phyloP scores from a whole-genome alignment of 2,888 invertebrate genomes.

The Troilus luridus region DNA sequence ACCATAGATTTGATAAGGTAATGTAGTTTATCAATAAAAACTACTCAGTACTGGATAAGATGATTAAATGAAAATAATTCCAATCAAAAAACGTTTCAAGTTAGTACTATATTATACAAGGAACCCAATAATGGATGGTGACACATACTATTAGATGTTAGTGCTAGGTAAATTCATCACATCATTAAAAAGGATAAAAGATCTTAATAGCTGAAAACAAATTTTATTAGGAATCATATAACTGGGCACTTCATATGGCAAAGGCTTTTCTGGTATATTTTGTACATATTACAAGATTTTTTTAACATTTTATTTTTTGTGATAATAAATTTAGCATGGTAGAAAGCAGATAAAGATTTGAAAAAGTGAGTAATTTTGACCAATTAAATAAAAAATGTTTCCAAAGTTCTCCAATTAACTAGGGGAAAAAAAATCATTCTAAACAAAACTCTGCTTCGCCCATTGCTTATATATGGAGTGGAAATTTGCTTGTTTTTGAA shows the following conservation, averaged over 20 bases:
- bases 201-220: not conserved
- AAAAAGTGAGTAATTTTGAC: not conserved
- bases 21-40: not conserved
- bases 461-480: no score
- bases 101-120: not conserved
- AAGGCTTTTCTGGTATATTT: no score
- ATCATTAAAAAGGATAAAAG: not conserved
- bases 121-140: not conserved
- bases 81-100: not conserved
- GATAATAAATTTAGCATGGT: not conserved
- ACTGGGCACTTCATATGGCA: no score
- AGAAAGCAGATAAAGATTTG: not conserved
- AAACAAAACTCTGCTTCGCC: no score
- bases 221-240: not conserved
- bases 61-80: not conserved
- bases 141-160: not conserved
- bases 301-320: no score
- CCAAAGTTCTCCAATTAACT: no score
- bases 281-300: no score
- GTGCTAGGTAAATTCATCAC: not conserved
- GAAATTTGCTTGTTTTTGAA: no score
- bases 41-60: not conserved
- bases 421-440: no score
- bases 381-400: not conserved
- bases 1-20: not conserved